Conservation (phyloP, 2,797 vertebrate species). For the Galaxias olidus region DNA sequence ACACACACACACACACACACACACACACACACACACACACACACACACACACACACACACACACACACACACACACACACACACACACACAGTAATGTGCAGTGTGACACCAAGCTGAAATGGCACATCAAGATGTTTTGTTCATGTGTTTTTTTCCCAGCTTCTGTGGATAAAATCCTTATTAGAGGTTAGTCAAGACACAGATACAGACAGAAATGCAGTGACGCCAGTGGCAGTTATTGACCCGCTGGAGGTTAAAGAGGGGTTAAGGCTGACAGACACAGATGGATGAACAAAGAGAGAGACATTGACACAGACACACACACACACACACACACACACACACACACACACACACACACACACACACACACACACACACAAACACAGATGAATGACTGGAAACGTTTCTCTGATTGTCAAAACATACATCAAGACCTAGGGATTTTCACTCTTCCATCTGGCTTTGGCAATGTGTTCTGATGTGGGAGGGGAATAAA, state of each 20-base stretch:
- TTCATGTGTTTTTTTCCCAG: background rate
- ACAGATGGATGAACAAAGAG: background rate
- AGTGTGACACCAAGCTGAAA: background rate
- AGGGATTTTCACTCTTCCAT: too few relatives aligned
- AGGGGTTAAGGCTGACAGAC: slow-evolving; percentile 38
- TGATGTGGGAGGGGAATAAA: too few relatives aligned
- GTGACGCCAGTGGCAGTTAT: slow-evolving; percentile 44
- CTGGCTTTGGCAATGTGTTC: too few relatives aligned
- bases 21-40: background rate
- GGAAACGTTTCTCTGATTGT: too few relatives aligned
- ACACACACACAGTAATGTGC: background rate
- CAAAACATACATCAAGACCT: too few relatives aligned
- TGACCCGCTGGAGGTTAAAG: slow-evolving; percentile 45
- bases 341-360: too few relatives aligned
- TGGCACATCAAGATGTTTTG: background rate
- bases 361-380: too few relatives aligned
- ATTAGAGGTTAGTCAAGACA: slow-evolving; percentile 25
- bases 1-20: background rate
- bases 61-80: background rate
- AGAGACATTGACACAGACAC: too few relatives aligned
- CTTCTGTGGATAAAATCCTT: background rate
- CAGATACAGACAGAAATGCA: slow-evolving; percentile 17
- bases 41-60: background rate
- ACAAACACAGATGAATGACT: too few relatives aligned
- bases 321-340: too few relatives aligned